Evolutionary conservation across 2,797 vertebrate species (phyloP).

Genomic region (Champsocephalus esox): DNA sequence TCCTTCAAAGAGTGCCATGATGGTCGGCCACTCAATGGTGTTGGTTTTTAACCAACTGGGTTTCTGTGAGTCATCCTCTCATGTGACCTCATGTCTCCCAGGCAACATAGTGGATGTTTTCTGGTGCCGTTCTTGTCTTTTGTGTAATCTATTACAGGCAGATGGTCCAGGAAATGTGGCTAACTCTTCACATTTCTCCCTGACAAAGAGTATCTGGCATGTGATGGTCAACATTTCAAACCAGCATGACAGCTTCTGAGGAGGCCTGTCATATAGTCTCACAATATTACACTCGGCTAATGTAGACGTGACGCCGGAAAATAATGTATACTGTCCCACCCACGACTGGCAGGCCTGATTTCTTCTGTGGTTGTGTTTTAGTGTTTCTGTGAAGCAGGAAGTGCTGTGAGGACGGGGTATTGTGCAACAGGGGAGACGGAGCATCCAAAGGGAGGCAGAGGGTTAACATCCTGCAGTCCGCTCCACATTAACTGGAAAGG

Average conservation of each 20-base stretch:
- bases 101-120: slow-evolving; percentile 75
- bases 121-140: slow-evolving; percentile 57
- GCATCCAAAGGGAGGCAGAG: slow-evolving; percentile 77
- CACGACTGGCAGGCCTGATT: slow-evolving; percentile 3
- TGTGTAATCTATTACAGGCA: slow-evolving; percentile 66
- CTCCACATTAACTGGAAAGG: slow-evolving; percentile 98
- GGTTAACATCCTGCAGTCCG: slow-evolving; percentile 93
- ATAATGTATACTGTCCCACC: slow-evolving; percentile 30
- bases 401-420: slow-evolving; percentile 42
- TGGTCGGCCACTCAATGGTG: slow-evolving; percentile 49
- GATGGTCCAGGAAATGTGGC: slow-evolving; percentile 68
- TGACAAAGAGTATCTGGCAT: slow-evolving; percentile 56
- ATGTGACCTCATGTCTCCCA: slow-evolving; percentile 78
- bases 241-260: slow-evolving; percentile 59
- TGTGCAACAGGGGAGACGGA: slow-evolving; percentile 48
- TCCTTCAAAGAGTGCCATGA: slow-evolving; percentile 50
- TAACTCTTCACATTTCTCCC: slow-evolving; percentile 55
- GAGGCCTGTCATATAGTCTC: slow-evolving; percentile 58
- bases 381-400: slow-evolving; percentile 48
- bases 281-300: slow-evolving; percentile 31
- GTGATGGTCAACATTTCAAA: slow-evolving; percentile 61
- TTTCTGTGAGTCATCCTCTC: slow-evolving; percentile 75
- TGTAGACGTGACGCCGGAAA: slow-evolving; percentile 33
- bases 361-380: slow-evolving; percentile 28
- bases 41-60: slow-evolving; percentile 64